A percentile compares a stretch with the other conserved stretches of the same genome.
Evolutionary conservation across 2,888 invertebrate species (phyloP).

Genomic region (Gandaritis pyraliata): DNA sequence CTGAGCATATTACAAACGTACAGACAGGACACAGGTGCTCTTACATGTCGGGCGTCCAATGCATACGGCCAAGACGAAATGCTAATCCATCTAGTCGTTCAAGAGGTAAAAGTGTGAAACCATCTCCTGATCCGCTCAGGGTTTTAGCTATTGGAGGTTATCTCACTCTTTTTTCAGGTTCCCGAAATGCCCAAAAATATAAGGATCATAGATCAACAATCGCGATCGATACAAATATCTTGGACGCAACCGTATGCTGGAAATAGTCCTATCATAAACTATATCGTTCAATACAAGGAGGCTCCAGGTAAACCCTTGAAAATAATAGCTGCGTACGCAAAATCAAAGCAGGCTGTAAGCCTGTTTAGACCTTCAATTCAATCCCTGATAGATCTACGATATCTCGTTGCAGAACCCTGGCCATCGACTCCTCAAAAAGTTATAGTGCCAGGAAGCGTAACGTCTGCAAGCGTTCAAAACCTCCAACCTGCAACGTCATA

Average conservation of each 20-base stretch:
- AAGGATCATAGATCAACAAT: conserved; percentile 92
- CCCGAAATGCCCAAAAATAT: conserved; percentile 96
- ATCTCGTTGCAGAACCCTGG: conserved; percentile 87
- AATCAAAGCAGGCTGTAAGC: conserved; percentile 21
- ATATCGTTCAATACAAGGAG: conserved; percentile 95
- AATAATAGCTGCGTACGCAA: neutral
- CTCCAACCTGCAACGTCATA: conserved; percentile 94
- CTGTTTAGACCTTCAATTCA: conserved; percentile 7
- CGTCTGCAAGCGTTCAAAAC: conserved; percentile 91
- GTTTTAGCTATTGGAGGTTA: conserved; percentile 5
- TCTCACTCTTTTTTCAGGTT: conserved; percentile 82
- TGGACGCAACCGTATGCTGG: conserved; percentile 96
- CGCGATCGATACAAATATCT: conserved; percentile 92
- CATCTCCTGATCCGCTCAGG: conserved; percentile 2
- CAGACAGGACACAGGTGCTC: conserved; percentile 94
- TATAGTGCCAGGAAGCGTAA: conserved; percentile 92
- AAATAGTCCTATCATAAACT: conserved; percentile 94
- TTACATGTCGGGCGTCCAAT: conserved; percentile 95
- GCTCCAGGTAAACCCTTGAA: conserved; percentile 86
- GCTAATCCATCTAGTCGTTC: conserved; percentile 94
- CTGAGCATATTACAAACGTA: conserved; percentile 93
- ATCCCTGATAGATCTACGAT: conserved; percentile 20
- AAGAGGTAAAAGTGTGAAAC: conserved; percentile 84
- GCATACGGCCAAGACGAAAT: conserved; percentile 96
- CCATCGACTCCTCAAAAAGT: conserved; percentile 92